Evolutionary conservation across 2,113 vertebrate genomes (phyloP), one percentile per base, ranked within the genome.

Genomic region (Hydrochoerus hydrochaeris): DNA sequence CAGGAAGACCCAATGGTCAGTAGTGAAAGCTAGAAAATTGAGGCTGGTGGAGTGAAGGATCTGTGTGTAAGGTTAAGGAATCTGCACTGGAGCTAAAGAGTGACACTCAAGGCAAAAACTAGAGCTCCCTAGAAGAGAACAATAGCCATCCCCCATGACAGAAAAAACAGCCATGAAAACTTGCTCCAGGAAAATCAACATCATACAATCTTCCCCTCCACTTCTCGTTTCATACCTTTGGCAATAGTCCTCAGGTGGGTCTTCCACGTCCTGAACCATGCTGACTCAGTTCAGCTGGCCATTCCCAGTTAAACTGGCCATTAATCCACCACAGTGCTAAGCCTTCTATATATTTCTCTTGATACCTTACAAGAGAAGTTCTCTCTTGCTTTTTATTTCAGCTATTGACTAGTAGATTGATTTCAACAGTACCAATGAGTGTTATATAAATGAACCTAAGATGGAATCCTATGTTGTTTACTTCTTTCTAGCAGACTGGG

Each of bases 381-480:
- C 82, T 95, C 46, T 54, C 20, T 95, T 67, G 20, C 54, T 80
- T 88, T 94, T 89, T 63, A 52, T 60, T 91, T 96, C 35, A 84
- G 58, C 41, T 81, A 63, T 26, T 84, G n/a, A 80, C 26, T 78
- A 82, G 38, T 38, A 95, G 52, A 46, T 77, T 52, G 49, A 10
- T 52, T 82, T 91, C 30, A 96, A 96, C 26, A 86, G 62, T 92
- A 86, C 75, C 52, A 71, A 81, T 73, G 81, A 62, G 52, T 83
- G 30, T 52, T 73, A 69, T 38, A 85, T 85, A 94, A 92, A 71
- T 92, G 38, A 96, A 7, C 41, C n/a, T 65, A 88, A 93, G 12
- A 58, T 78, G 17, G 12, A 41, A 30, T 97, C 46, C 49, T 96
- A 65, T 69, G 24, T 67, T 89, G 20, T 88, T 96, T 58, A 96